Percentiles rank a stretch among this genome's conserved stretches.
Evolutionary conservation across 2,888 invertebrate species (phyloP).

Genomic region (Lathronympha strigana): DNA sequence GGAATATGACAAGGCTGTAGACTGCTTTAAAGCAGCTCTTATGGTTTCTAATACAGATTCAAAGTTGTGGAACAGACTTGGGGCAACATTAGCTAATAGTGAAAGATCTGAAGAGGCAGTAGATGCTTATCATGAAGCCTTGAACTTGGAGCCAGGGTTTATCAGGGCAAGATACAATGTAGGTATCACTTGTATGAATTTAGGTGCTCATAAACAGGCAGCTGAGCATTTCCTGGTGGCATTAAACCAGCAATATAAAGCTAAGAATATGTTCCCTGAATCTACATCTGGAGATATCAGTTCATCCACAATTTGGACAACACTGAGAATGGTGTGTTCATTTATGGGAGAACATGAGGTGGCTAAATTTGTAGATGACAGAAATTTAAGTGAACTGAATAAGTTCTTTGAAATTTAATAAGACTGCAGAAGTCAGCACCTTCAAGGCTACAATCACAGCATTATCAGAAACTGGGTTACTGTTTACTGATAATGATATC

Average conservation of each 20-base stretch:
- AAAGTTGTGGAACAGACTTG: constrained; percentile 97
- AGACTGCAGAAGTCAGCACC: neutral
- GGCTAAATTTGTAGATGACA: constrained; percentile 84
- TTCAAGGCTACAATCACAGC: constrained; percentile 2
- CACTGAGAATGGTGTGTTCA: constrained; percentile 93
- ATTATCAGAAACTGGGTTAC: constrained; percentile 17
- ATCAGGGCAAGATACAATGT: constrained; percentile 98
- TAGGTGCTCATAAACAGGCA: constrained; percentile 97
- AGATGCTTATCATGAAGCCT: constrained; percentile 96
- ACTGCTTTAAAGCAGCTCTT: constrained; percentile 96
- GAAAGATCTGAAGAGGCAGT: constrained; percentile 98
- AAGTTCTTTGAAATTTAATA: constrained; percentile 74
- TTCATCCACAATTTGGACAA: constrained; percentile 97
- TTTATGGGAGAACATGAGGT: constrained; percentile 89
- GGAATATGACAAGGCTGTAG: constrained; percentile 98
- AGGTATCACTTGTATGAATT: constrained; percentile 98
- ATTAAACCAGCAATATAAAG: constrained; percentile 93
- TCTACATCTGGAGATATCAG: constrained; percentile 80
- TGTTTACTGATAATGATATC: constrained; percentile 9
- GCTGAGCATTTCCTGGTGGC: constrained; percentile 97
- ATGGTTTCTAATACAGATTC: constrained; percentile 92
- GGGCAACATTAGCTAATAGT: constrained; percentile 98
- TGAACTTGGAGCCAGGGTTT: constrained; percentile 96
- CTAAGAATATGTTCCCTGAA: constrained; percentile 67
- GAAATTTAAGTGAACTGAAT: constrained; percentile 86